A percentile compares a stretch with the other conserved stretches of the same genome.
These are phyloP conservation scores for Anthopleura xanthogrammica DNA, from an alignment of 92 coral and sea anemone species.

Conservation along the genomic window DNA sequence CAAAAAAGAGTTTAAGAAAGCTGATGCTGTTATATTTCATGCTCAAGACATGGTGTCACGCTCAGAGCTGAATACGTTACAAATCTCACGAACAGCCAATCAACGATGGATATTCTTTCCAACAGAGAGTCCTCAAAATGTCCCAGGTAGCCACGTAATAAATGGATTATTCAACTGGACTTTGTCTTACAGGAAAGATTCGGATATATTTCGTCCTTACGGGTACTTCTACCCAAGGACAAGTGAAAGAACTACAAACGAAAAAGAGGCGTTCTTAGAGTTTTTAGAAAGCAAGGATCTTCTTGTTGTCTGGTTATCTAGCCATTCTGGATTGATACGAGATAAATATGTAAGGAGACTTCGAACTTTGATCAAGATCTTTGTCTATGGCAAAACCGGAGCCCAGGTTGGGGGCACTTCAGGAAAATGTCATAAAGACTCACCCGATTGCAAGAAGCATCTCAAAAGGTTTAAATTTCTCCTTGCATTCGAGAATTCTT, in stretches of 20 bases:
- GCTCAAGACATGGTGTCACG: constrained; percentile 69
- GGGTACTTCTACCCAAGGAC: constrained; percentile 25
- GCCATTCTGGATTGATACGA: constrained; percentile 30
- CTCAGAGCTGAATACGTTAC: constrained; percentile 22
- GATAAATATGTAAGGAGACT: constrained; percentile 44
- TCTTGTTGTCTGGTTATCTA: constrained; percentile 44
- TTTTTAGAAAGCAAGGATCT: constrained; percentile 40
- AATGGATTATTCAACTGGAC: constrained; percentile 69
- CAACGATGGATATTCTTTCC: constrained; percentile 54
- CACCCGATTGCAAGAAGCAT: constrained; percentile 30
- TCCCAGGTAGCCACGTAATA: constrained; percentile 5
- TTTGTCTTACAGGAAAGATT: constrained; percentile 48
- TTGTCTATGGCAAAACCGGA: constrained; percentile 47
- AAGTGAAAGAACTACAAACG: background rate
- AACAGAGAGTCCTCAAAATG: constrained; percentile 43
- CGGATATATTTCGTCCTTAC: constrained; percentile 58
- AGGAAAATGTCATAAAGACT: background rate
- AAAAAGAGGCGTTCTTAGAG: background rate
- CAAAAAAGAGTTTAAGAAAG: constrained; percentile 44
- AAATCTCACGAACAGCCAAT: constrained; percentile 16
- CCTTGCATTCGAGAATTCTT: constrained; percentile 62
- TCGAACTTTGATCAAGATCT: constrained; percentile 34
- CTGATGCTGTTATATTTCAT: constrained; percentile 88
- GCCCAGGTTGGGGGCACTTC: constrained; percentile 14
- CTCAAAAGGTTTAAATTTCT: constrained; percentile 47